Conservation (phyloP, 2,888 invertebrate genomes). For the Itoplectis maculator region DNA sequence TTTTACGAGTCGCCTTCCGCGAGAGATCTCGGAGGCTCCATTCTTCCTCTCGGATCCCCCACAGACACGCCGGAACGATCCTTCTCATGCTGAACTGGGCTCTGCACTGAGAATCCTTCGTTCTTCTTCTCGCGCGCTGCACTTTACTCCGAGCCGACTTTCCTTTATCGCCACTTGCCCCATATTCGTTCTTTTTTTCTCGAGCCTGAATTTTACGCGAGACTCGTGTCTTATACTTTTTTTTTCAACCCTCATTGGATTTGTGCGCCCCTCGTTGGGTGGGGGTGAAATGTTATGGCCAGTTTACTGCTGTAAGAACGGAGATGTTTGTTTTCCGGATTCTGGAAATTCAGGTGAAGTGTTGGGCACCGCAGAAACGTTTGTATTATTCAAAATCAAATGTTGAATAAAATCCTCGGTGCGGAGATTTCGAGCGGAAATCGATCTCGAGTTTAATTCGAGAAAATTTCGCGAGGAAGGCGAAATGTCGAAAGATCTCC, state of each 20-base stretch:
- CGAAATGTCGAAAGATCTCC: not conserved
- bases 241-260: slow-evolving; percentile 9
- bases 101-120: slow-evolving; percentile 6
- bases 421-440: too few species aligned
- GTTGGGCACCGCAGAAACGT: too few species aligned
- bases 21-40: slow-evolving; percentile 32
- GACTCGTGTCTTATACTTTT: not conserved
- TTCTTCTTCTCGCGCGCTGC: slow-evolving; percentile 9
- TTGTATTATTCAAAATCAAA: too few species aligned
- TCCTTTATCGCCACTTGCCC: slow-evolving; percentile 52
- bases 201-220: slow-evolving; percentile 47
- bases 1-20: slow-evolving; percentile 39
- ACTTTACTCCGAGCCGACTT: slow-evolving; percentile 15
- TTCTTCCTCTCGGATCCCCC: slow-evolving; percentile 1
- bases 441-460: not conserved
- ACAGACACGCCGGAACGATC: not conserved
- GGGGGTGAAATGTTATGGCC: not conserved
- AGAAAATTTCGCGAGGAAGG: not conserved
- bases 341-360: not conserved
- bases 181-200: slow-evolving; percentile 55
- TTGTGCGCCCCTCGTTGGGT: slow-evolving; percentile 6
- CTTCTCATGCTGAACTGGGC: slow-evolving; percentile 13
- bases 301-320: not conserved
- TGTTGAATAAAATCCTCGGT: too few species aligned
- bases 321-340: not conserved